Evolutionary conservation across 2,888 invertebrate genomes (phyloP).

Genomic region (Peribatodes rhomboidaria): DNA sequence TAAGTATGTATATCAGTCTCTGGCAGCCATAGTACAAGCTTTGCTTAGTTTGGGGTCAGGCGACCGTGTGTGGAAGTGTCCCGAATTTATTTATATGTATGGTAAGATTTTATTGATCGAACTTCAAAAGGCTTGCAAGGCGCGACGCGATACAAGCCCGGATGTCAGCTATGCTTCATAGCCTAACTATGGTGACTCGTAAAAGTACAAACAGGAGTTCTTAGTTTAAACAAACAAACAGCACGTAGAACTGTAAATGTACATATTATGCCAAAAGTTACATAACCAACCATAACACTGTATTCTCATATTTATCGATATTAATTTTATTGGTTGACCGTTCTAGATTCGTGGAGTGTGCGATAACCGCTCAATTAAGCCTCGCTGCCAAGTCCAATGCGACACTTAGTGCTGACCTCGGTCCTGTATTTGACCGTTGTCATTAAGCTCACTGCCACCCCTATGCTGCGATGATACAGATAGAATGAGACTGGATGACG

Average conservation of each 20-base stretch:
- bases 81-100: no score
- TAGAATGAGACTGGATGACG: constrained; percentile 47
- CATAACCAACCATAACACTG: constrained; percentile 17
- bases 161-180: neutral
- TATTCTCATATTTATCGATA: constrained; percentile 41
- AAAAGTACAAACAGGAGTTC: neutral
- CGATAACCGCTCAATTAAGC: constrained; percentile 75
- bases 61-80: no score
- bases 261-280: constrained; percentile 30
- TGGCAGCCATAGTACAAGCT: no score
- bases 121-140: no score
- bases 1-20: no score
- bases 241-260: no score
- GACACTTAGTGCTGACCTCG: constrained; percentile 78
- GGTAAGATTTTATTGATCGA: no score
- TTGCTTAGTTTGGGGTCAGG: no score
- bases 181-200: neutral
- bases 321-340: constrained; percentile 48
- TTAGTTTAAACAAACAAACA: constrained; percentile 2
- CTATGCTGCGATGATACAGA: constrained; percentile 68
- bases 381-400: constrained; percentile 73
- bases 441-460: constrained; percentile 75
- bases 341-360: constrained; percentile 50
- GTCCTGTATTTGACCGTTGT: constrained; percentile 77
- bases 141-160: no score